These are phyloP conservation scores for Mus spicilegus DNA, from an alignment of 2,113 vertebrate genomes.

Conservation along the genomic window DNA sequence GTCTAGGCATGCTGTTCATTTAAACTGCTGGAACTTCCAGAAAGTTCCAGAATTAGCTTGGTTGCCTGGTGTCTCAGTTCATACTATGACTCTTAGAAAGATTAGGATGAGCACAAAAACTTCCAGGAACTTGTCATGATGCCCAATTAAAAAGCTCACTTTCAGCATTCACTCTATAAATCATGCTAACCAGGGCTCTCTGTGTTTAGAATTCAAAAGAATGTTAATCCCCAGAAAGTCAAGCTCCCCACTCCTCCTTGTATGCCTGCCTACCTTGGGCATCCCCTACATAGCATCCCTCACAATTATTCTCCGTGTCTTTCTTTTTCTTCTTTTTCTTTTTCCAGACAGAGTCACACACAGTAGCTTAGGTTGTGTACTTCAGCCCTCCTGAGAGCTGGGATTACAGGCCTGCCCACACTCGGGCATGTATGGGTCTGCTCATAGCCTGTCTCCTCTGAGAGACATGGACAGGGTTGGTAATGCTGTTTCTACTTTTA, in stretches of 20 bases:
- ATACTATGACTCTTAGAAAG: neutral
- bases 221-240: neutral
- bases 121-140: neutral
- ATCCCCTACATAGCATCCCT: neutral
- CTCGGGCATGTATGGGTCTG: neutral
- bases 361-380: neutral
- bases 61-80: neutral
- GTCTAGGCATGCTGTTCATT: too few species aligned
- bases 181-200: neutral
- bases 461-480: neutral
- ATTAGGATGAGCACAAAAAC: neutral
- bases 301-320: rapidly evolving
- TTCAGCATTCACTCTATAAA: neutral
- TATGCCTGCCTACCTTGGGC: neutral
- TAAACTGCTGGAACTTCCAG: neutral
- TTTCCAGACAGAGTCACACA: neutral
- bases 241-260: neutral
- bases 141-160: neutral
- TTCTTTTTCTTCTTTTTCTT: neutral
- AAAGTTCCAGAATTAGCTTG: neutral
- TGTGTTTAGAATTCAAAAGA: conserved; percentile 28
- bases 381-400: neutral
- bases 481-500: neutral
- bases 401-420: neutral
- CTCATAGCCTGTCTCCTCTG: neutral